Evolutionary conservation across 2,113 vertebrate genomes (phyloP), one percentile per base, ranked within the genome.

Genomic region (Pygoscelis adeliae): DNA sequence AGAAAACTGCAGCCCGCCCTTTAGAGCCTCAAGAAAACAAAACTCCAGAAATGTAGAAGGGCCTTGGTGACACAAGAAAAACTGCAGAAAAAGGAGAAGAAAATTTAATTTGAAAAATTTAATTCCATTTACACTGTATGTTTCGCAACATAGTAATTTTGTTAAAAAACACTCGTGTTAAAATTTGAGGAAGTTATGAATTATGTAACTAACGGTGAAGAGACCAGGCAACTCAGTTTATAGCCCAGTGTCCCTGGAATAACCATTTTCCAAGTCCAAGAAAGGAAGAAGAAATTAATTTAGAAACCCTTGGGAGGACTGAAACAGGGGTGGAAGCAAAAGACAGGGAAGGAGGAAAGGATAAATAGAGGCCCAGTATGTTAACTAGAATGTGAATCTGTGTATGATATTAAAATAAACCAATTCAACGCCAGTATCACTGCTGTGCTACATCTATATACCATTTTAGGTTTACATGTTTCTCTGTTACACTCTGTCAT

Each of bases 401-500:
- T 15, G 9, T 3, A 20, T 2, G 30, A 52, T 6, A 34, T 7
- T 11, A n/a, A 71, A 53, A 85, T 7, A 52, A 70, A 52, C 5
- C 23, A n/a, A 4, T 71, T 70, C 27, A 67, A 50, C 26, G n/a
- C 1, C 66, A 80, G 9, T 21, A 71, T 2, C 46, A 15, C 7
- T 38, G 46, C 11, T 38, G 15, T 11, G 40, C 29, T 17, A 29
- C 9, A 38, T 9, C 55, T 25, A 2, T 2, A 30, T 3, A 38
- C 10, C 3, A 17, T n/a, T 10, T 13, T 1, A 52, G 40, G 29
- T 42, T 53, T 16, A 10, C 7, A 2, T 1, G 18, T 13, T 27
- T 49, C 4, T 32, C 18, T 59, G 16, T 1, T 73, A 15, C 27
- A 16, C 12, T n/a, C 34, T 53, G 11, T 8, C 23, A 11, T 11